Base-by-base conservation (phyloP, 2,797 vertebrate genomes). In the Telmatherina bonti region DNA sequence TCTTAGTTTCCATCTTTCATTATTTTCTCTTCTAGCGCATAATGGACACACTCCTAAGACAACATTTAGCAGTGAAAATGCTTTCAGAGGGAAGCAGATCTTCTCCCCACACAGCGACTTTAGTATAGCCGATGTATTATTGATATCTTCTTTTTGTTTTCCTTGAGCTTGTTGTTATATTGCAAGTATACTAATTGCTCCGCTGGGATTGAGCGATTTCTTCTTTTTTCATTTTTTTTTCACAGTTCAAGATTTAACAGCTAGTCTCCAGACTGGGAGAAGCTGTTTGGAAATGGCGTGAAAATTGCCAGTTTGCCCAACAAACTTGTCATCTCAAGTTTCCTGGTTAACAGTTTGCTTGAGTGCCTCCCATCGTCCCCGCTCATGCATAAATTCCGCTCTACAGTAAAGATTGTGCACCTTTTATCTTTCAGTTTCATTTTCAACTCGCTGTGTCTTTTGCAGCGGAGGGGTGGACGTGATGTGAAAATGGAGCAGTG, bases 131-230 rank as follows among this genome's bases (percentile, higher is more conserved):
- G 18, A 83, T 80, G 72, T 79, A 67, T 88, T 84, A 91, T 84
- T 86, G 80, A 88, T 85, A 85, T 84, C 76, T 83, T 70, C 67
- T 83, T 84, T 83, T 75, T 79, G 61, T 85, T 88, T 86, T 85
- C 82, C 76, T 70, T 47, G 7, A 59, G 66, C 67, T 87, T 72
- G 80, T 85, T 82, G 73, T 84, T 78, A 68, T 76, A 78, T 78
- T 70, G 67, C 26, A n/a, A 79, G 71, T 86, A 81, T 81, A 60
- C 76, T 88, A 91, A 88, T 88, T 88, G 86, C 73, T 85, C 86
- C 83, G 66, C 60, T 64, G 85, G 84, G 86, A 75, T 82, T 76
- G 55, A 54, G 30, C 13, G 49, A 84, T 49, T 9, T 68, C 73
- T 85, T 85, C 88, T 89, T 79, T 81, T 82, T 57, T 62, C 43